Conservation (phyloP, 2,888 invertebrate genomes). For the Anaspis maculata region DNA sequence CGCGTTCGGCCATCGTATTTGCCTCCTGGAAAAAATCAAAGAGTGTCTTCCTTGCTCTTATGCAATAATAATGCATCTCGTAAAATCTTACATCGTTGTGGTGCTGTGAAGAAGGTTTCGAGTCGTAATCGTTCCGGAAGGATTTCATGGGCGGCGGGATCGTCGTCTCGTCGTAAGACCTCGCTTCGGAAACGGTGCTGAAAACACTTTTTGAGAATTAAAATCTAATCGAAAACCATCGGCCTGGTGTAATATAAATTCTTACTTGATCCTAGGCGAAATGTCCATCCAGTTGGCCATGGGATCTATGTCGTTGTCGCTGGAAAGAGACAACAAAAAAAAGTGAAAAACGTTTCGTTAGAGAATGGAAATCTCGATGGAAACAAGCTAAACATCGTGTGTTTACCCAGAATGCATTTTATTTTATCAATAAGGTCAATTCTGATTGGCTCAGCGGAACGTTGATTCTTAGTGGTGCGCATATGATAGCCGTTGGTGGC, state of each 20-base stretch:
- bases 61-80: constrained; percentile 1
- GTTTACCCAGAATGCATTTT: no score
- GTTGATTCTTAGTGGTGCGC: no score
- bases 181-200: constrained; percentile 57
- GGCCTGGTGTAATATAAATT: no score
- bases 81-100: constrained; percentile 46
- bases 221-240: constrained; percentile 4
- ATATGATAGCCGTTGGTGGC: no score
- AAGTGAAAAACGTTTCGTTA: no score
- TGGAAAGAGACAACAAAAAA: constrained; percentile 19
- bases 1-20: constrained; percentile 82
- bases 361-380: no score
- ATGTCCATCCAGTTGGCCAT: constrained; percentile 45
- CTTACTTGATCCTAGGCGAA: constrained; percentile 40
- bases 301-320: constrained; percentile 38
- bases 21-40: constrained; percentile 53
- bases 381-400: no score
- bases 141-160: constrained; percentile 58
- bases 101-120: constrained; percentile 45
- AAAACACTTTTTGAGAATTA: constrained; percentile 5
- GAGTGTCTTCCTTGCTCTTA: no score
- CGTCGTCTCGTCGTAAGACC: constrained; percentile 66
- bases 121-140: constrained; percentile 44
- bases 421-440: no score
- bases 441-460: no score